phyloP scores from a whole-genome alignment of 2,113 vertebrate genomes.

The Willisornis vidua region DNA sequence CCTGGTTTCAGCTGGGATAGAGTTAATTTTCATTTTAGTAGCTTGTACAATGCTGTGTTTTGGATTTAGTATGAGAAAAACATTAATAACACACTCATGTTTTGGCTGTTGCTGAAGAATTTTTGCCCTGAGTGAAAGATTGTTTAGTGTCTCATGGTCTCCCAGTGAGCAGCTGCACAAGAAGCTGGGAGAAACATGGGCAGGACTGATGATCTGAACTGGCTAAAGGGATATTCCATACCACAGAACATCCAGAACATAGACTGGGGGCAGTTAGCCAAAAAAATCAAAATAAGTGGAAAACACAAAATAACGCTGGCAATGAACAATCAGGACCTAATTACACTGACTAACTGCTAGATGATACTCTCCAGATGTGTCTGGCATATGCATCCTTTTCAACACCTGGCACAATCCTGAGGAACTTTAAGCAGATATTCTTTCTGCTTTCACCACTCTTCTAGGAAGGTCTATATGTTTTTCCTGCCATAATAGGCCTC shows the following conservation, averaged over 20 bases:
- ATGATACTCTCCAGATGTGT: fast-evolving
- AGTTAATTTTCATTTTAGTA: background rate
- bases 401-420: background rate
- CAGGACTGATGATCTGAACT: background rate
- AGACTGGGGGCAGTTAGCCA: background rate
- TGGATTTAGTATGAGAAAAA: background rate
- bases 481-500: background rate
- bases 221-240: background rate
- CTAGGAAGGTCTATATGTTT: background rate
- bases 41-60: background rate
- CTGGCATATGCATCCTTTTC: background rate
- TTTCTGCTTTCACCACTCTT: background rate
- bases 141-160: background rate
- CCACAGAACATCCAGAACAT: background rate
- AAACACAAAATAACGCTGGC: background rate
- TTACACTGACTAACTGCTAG: background rate
- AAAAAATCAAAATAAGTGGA: background rate
- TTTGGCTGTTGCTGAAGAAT: background rate
- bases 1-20: background rate
- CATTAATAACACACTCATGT: background rate
- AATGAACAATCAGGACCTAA: background rate
- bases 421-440: background rate
- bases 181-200: background rate
- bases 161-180: background rate
- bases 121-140: background rate